Base-by-base conservation (phyloP, 2,888 invertebrate genomes). In the Oscheius sp. region DNA sequence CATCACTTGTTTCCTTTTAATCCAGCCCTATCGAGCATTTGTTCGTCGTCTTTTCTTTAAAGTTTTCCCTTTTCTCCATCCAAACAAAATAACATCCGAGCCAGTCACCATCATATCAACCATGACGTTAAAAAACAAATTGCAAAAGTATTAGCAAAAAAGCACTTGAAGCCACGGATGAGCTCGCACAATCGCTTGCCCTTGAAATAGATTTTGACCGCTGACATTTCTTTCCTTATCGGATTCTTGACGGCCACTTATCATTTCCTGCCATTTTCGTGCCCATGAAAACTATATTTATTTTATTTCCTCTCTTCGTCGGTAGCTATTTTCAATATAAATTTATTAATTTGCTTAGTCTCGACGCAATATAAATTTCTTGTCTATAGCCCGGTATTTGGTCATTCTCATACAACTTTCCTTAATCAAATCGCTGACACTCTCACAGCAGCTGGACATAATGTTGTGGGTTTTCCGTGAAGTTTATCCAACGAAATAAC, bases 321-420 rank as follows among this genome's bases (percentile, higher is more conserved):
- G n/a, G n/a, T n/a, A n/a, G n/a, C n/a, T n/a, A n/a, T n/a, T n/a
- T n/a, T n/a, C n/a, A n/a, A n/a, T n/a, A n/a, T n/a, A n/a, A n/a
- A n/a, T n/a, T n/a, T n/a, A n/a, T n/a, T n/a, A n/a, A n/a, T n/a
- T n/a, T n/a, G n/a, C n/a, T n/a, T n/a, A 37, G 37, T 37, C 15
- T 55, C 29, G 10, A n/a, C 23, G 3, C 23, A 48, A 17, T 53
- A 63, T 29, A 71, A 74, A 39, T 64, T 55, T 65, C 46, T 76
- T 1, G 66, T 76, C 20, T 72, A 61, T 50, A 65, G 57, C 10
- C 75, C 75, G 3, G 45, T 76, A 6, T 73, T 76, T 34, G 75
- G 72, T n/a, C 70, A 71, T 39, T 73, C 73, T 39, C 76, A 76
- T 39, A 67, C 65, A 15, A 76, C 48, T 29, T 76, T 71, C 39